Base-by-base conservation (phyloP, 92 coral and sea anemone species). In the Porites divaricata region DNA sequence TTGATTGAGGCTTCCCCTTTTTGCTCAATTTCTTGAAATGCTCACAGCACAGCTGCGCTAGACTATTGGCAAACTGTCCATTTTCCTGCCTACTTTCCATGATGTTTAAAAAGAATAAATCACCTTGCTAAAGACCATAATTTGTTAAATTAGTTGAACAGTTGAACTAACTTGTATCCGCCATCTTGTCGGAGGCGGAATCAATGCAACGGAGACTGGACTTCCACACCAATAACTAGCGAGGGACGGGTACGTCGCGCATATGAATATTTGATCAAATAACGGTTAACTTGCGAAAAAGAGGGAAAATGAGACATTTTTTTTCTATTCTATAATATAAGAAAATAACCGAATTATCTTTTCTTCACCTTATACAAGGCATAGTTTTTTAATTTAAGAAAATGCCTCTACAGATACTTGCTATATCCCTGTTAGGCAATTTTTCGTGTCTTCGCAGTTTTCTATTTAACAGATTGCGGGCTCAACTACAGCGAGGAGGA, bases 1-100 rank as follows among this genome's bases (percentile, higher is more conserved):
- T 90, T 1, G 57, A 63, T 67, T 91, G 95, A 16, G 99, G 98
- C 58, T 97, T 97, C 59, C 99, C 99, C 90, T 95, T 97, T 87
- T 88, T 97, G 35, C 92, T 96, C 35, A 97, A 57, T 22, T 77
- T 81, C 13, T 79, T 74, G 63, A 95, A 97, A 67, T 91, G 90
- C n/a, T 86, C 94, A 75, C 92, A 95, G 73, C 98, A 95, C 78
- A 94, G 66, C 64, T 66, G 54, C 20, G 95, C 93, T 19, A 95
- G 81, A 58, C 88, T 83, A 70, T 77, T 64, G 2, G 97, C 90
- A 91, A 97, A 97, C 2, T 75, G 50, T 0, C 56, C 81, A 74
- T 95, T 94, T 49, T 91, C 92, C n/a, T 70, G 57, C 98, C 97
- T 95, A 73, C 16, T 48, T 53, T 65, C 75, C 91, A 88, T 81